A percentile compares a stretch with the other conserved stretches of the same genome.
phyloP scores from a whole-genome alignment of 2,113 vertebrate species.

The Tautogolabrus adspersus region DNA sequence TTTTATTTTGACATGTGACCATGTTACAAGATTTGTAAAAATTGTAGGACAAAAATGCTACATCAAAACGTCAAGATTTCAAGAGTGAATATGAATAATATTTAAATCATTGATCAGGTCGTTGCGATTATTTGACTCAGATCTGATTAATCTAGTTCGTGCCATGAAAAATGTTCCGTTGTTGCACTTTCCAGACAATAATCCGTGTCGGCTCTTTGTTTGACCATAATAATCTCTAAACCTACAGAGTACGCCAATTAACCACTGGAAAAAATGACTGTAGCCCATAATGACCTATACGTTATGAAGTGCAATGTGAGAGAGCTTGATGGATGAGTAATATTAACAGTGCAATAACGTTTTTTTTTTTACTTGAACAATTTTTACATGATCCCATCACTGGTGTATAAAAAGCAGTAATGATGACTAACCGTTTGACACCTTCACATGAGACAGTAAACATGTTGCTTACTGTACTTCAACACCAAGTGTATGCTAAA shows the following conservation, averaged over 20 bases:
- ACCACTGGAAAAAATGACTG: background rate
- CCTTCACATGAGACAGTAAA: background rate
- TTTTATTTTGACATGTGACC: too few species aligned
- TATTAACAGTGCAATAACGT: background rate
- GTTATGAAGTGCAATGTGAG: too few species aligned
- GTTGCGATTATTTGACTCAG: background rate
- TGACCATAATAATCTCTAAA: background rate
- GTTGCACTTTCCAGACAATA: background rate
- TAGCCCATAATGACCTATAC: too few species aligned
- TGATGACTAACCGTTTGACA: background rate
- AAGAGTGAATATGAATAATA: background rate
- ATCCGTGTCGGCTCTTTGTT: background rate
- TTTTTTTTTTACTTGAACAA: background rate
- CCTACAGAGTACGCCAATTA: background rate
- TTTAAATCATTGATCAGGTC: background rate
- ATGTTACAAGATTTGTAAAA: too few species aligned
- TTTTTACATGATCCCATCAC: background rate
- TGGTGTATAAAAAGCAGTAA: background rate
- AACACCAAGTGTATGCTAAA: background rate
- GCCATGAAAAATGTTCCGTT: conserved; percentile 6
- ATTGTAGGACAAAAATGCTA: background rate
- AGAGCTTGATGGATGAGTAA: background rate
- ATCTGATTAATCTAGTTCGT: background rate
- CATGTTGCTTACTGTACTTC: background rate
- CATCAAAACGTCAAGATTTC: background rate